A percentile compares a stretch with the other conserved stretches of the same genome.
phyloP scores from a whole-genome alignment of 1,140 invertebrate species.

The Caenorhabditis latens region DNA sequence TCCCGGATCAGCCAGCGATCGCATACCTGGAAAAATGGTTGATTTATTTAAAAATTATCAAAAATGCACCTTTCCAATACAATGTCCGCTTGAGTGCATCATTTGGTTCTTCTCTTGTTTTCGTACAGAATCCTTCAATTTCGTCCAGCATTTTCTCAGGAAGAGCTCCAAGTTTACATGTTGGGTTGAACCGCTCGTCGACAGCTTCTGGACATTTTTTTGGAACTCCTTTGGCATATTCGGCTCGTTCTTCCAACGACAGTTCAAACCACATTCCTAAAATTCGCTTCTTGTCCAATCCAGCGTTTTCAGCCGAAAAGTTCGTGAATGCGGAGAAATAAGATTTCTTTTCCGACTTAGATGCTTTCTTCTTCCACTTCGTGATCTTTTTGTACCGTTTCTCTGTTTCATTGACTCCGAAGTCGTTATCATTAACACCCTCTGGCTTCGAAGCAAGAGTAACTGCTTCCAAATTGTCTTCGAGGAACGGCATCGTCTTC shows the following conservation, averaged over 20 bases:
- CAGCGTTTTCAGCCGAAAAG: conserved; percentile 58
- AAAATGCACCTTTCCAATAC: conserved; percentile 74
- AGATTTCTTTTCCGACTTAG: conserved; percentile 54
- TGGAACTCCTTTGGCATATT: conserved; percentile 32
- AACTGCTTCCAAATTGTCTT: conserved; percentile 82
- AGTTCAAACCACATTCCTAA: conserved; percentile 65
- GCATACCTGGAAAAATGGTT: conserved; percentile 80
- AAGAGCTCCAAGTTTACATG: conserved; percentile 72
- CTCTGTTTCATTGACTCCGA: conserved; percentile 53
- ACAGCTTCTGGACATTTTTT: conserved; percentile 61
- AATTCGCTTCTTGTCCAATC: conserved; percentile 59
- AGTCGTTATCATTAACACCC: conserved; percentile 73
- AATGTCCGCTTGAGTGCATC: conserved; percentile 66
- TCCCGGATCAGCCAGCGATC: conserved; percentile 87
- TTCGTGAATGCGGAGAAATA: conserved; percentile 64
- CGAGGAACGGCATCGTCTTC: conserved; percentile 86
- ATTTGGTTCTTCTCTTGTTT: conserved; percentile 52
- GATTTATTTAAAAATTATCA: not conserved
- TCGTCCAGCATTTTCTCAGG: conserved; percentile 73
- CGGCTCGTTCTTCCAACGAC: conserved; percentile 42
- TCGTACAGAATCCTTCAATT: conserved; percentile 65
- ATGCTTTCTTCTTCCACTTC: conserved; percentile 60
- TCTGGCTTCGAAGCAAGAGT: conserved; percentile 81
- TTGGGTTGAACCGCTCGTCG: conserved; percentile 52
- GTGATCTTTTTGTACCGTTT: conserved; percentile 61